Conservation (phyloP, 1,140 invertebrate species). For the Sitobion miscanthi region DNA sequence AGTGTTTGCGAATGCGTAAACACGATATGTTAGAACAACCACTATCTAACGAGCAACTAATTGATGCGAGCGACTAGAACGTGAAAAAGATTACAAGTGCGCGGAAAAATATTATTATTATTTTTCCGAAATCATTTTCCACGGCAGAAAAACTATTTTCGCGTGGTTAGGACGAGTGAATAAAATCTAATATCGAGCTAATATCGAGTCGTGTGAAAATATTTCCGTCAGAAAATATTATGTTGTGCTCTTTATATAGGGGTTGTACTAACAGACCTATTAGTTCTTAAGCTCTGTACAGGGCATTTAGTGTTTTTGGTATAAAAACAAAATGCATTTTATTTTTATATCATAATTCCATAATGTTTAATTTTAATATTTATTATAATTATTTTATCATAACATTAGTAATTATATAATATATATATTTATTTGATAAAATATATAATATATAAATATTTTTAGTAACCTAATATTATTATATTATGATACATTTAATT, state of each 20-base stretch:
- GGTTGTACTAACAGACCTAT: slow-evolving; percentile 42
- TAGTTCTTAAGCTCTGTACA: slow-evolving; percentile 34
- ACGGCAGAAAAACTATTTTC: background rate
- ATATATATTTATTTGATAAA: slow-evolving; percentile 12
- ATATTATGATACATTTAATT: background rate
- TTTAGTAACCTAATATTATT: slow-evolving; percentile 31
- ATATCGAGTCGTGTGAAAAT: background rate
- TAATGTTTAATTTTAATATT: slow-evolving; percentile 32
- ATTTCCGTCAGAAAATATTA: background rate
- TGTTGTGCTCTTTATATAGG: slow-evolving; percentile 47
- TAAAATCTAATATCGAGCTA: background rate
- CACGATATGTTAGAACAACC: slow-evolving; percentile 40
- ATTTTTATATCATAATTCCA: slow-evolving; percentile 1
- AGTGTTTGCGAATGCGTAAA: background rate
- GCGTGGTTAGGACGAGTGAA: background rate
- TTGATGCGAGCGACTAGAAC: background rate
- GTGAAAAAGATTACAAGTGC: background rate
- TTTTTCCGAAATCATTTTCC: background rate
- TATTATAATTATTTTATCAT: slow-evolving; percentile 25
- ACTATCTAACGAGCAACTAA: slow-evolving; percentile 52
- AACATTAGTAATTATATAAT: too few relatives aligned
- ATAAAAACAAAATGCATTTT: slow-evolving; percentile 7
- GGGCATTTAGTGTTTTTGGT: background rate
- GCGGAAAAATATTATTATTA: background rate
- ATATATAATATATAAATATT: background rate